Conservation (phyloP, 1,140 invertebrate species). For the Ceratina calcarata region DNA sequence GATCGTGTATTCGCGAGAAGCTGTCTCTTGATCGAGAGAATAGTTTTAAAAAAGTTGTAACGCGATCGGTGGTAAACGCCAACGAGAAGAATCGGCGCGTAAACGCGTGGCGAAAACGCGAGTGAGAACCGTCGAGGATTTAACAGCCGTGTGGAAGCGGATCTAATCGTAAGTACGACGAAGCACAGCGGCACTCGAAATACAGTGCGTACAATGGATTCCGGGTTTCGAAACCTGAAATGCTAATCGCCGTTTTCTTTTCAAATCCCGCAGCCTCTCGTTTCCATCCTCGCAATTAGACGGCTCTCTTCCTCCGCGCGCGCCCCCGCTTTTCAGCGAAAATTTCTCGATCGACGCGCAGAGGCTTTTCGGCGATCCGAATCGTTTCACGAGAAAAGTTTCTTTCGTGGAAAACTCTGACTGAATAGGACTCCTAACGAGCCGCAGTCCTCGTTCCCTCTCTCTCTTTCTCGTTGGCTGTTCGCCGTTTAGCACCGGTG, state of each 20-base stretch:
- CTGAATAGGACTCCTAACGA: slow-evolving; percentile 74
- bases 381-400: slow-evolving; percentile 22
- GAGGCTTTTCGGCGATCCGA: slow-evolving; percentile 33
- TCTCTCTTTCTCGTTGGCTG: slow-evolving; percentile 7
- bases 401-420: slow-evolving; percentile 64
- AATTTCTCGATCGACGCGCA: slow-evolving; percentile 22
- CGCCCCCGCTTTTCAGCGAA: not conserved
- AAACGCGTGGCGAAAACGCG: slow-evolving; percentile 5
- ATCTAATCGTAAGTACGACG: slow-evolving; percentile 25
- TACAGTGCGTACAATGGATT: slow-evolving; percentile 56
- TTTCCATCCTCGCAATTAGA: not conserved
- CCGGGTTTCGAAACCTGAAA: slow-evolving; percentile 60
- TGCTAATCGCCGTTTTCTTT: slow-evolving; percentile 65
- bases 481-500: slow-evolving; percentile 74
- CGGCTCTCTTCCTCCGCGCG: not conserved
- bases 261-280: slow-evolving; percentile 25
- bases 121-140: slow-evolving; percentile 30
- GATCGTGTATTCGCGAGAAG: too few species aligned
- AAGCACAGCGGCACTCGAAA: slow-evolving; percentile 57
- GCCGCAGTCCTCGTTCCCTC: slow-evolving; percentile 46
- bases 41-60: too few species aligned
- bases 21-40: too few species aligned
- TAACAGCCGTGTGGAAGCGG: slow-evolving; percentile 18
- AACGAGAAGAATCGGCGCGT: too few species aligned
- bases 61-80: too few species aligned